Evolutionary conservation across 2,888 invertebrate species (phyloP).

Genomic region (Imbricaverruca yamaguchii): DNA sequence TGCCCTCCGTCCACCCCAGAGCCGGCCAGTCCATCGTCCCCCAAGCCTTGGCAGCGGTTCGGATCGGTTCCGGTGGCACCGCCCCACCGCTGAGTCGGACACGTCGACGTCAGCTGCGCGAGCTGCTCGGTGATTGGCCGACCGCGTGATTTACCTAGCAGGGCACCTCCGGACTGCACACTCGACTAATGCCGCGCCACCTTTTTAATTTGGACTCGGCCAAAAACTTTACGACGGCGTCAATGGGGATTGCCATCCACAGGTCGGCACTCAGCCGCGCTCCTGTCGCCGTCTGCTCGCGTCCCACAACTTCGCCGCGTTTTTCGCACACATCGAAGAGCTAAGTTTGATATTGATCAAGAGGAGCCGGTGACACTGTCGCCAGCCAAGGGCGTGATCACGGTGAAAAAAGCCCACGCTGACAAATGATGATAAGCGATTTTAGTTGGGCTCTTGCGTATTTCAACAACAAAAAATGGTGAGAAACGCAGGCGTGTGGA

Average conservation of each 20-base stretch:
- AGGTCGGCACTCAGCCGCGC: neutral
- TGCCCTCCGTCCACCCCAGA: too few species aligned
- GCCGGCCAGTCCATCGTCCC: neutral
- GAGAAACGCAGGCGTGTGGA: too few species aligned
- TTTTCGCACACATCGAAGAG: neutral
- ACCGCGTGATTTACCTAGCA: neutral
- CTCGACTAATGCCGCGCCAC: neutral
- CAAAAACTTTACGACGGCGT: neutral
- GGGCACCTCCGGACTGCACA: neutral
- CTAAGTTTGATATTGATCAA: neutral
- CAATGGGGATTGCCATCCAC: conserved; percentile 1
- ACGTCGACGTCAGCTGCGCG: neutral
- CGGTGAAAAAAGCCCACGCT: too few species aligned
- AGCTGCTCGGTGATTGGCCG: neutral
- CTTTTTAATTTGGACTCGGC: neutral
- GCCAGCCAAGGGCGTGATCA: too few species aligned
- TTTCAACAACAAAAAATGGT: too few species aligned
- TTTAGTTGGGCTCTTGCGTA: too few species aligned
- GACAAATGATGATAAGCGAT: too few species aligned
- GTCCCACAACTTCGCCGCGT: too few species aligned
- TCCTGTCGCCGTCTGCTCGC: too few species aligned
- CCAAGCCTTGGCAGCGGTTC: neutral
- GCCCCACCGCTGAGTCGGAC: neutral
- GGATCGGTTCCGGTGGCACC: neutral
- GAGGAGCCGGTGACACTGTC: too few species aligned